These are phyloP conservation scores for Florisuga fusca DNA, from an alignment of 2,797 vertebrate genomes.

Conservation along the genomic window DNA sequence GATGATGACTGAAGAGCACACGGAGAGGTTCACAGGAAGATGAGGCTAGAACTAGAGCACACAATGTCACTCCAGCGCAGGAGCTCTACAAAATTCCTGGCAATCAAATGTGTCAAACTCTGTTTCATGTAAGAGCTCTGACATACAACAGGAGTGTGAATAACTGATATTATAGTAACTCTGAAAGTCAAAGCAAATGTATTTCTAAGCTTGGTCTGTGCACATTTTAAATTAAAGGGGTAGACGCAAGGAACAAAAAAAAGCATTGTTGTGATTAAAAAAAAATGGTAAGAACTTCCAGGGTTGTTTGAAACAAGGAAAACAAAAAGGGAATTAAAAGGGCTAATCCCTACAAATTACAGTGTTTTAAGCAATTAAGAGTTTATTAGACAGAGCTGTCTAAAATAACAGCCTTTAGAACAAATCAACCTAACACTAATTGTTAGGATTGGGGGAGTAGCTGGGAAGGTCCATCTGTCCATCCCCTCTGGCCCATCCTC, in stretches of 20 bases:
- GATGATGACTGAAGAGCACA: background rate
- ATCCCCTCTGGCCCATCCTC: background rate
- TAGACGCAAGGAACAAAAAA: background rate
- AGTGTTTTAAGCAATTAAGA: background rate
- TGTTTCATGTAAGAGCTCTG: background rate
- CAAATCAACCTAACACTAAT: background rate
- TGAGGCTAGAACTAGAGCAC: no score
- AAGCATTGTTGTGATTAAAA: background rate
- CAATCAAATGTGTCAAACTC: background rate
- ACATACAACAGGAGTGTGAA: background rate
- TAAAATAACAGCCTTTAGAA: background rate
- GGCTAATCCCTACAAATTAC: background rate
- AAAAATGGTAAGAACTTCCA: background rate
- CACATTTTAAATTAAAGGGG: background rate
- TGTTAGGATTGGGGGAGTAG: rapidly evolving
- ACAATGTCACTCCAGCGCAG: background rate
- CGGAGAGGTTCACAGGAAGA: rapidly evolving
- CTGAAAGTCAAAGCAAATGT: background rate
- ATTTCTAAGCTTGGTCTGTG: background rate
- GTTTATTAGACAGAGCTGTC: background rate
- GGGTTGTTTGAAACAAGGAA: background rate
- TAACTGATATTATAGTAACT: background rate
- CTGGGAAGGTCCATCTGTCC: rapidly evolving
- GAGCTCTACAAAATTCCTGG: background rate
- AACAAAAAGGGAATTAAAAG: background rate